Base-by-base conservation (phyloP, 2,113 vertebrate genomes). In the Oryctolagus cuniculus region DNA sequence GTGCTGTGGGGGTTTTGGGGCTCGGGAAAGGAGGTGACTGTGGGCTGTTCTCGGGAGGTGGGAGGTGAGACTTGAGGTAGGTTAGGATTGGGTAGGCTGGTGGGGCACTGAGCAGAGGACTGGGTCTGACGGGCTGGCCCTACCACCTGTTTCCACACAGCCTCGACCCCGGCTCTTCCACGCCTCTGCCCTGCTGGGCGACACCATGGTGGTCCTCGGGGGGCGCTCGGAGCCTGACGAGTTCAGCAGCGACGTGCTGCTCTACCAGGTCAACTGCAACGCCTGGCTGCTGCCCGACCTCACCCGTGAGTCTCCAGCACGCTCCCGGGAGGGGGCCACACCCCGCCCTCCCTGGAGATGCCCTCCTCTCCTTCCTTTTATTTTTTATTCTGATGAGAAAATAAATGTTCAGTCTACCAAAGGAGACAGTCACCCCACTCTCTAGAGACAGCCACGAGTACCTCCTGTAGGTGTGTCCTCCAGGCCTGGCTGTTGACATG, bases 231-330 rank as follows among this genome's bases (percentile, higher is more conserved):
- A 99, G 93, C 98, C 98, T 0, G 98, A 99, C 31, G 99, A 99
- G 92, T 99, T 99, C 97, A 99, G 99, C 97, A 99, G 98, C n/a
- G 98, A 98, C 0, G 97, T 99, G 55, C 98, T 98, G 84, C 98
- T 99, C 91, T 99, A 99, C 97, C 99, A 99, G 97, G 98, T 99
- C 96, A 99, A 99, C 98, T 99, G 99, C 97, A 99, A 99, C 75
- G 97, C 98, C 61, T 99, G 99, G 99, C 98, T 99, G 75, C 98
- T 99, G 72, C 99, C 99, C 27, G 98, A 99, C 98, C 97, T 95
- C 38, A 97, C 97, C 1, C 97, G 97, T 97, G 67, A 97, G 97
- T 93, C 70, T 74, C 66, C 6, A 1, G 10, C 0, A 3, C 67
- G 49, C 4, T 83, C 51, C 63, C 19, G 1, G 4, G 27, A 38